Conservation (phyloP, 1,140 invertebrate genomes). For the Ceratitis capitata region DNA sequence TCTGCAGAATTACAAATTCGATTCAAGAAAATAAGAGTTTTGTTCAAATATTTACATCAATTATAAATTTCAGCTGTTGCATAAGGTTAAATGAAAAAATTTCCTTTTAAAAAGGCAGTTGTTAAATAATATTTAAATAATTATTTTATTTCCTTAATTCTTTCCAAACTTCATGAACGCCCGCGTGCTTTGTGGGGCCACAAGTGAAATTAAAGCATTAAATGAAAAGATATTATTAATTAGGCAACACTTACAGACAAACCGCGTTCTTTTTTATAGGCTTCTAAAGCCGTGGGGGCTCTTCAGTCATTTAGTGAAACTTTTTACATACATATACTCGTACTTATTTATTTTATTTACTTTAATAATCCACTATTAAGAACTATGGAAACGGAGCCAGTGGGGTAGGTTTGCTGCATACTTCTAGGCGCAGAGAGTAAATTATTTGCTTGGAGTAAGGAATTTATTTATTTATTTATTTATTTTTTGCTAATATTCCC, state of each 20-base stretch:
- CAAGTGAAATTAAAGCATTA: not conserved
- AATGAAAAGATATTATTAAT: constrained; percentile 1
- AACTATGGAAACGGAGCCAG: not conserved
- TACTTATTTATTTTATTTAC: not conserved
- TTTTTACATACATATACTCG: too few relatives aligned
- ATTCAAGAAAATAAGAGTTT: too few relatives aligned
- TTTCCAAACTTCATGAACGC: not conserved
- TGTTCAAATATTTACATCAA: too few relatives aligned
- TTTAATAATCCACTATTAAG: not conserved
- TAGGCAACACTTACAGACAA: not conserved
- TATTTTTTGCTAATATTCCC: not conserved
- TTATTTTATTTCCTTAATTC: too few relatives aligned
- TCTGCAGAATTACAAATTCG: too few relatives aligned
- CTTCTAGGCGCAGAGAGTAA: not conserved
- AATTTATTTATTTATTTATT: too few relatives aligned
- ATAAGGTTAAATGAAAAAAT: too few relatives aligned
- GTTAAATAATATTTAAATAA: too few relatives aligned
- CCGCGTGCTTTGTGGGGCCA: not conserved
- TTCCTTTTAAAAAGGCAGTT: too few relatives aligned
- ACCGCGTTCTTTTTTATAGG: not conserved
- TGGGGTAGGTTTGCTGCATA: not conserved
- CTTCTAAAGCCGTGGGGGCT: not conserved
- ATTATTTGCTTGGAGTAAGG: not conserved
- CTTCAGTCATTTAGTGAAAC: not conserved
- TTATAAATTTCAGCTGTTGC: too few relatives aligned